Evolutionary conservation across 2,113 vertebrate genomes (phyloP), one percentile per base, ranked within the genome.

Genomic region (Prionailurus viverrinus): DNA sequence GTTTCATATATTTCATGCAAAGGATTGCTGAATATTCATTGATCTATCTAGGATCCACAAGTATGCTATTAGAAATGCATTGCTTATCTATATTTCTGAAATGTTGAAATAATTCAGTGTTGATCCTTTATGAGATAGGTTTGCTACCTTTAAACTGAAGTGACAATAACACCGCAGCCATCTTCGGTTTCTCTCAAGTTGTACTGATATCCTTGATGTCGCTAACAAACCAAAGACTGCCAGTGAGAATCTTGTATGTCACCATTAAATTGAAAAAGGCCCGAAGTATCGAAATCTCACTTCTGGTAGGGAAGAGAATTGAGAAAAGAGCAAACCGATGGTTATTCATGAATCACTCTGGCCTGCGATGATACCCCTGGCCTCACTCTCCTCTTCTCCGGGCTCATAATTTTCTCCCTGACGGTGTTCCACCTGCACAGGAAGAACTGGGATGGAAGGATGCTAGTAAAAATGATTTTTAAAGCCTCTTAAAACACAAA

Each of bases 81-180:
- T 96, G 95, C 97, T 98, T 97, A 97, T 95, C 97, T 97, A 66
- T 96, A 94, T 96, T 96, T 97, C 97, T 96, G 94, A 95, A 96
- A 98, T 95, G 95, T 88, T 95, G 91, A 97, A 98, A 98, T 98
- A 98, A 98, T 98, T 97, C 95, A 98, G 90, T 94, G 97, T 97
- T 97, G 97, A 98, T 98, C 88, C 97, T 96, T 90, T 79, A 25
- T 25, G 1, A 97, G 97, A 98, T 96, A 97, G 96, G 73, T 94
- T 97, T 97, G 94, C 92, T 97, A 89, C 97, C 90, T 97, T 98
- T 97, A 97, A 98, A 98, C 97, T 79, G 48, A 97, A 97, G 84
- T 97, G 96, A 98, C 96, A 96, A 95, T 97, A 94, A 97, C 78
- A 95, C 81, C 83, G 41, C 74, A 82, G 58, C 58, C 1, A 1